These are phyloP conservation scores for Nephrotoma guestfalica DNA, from an alignment of 2,888 invertebrate genomes.

Conservation along the genomic window DNA sequence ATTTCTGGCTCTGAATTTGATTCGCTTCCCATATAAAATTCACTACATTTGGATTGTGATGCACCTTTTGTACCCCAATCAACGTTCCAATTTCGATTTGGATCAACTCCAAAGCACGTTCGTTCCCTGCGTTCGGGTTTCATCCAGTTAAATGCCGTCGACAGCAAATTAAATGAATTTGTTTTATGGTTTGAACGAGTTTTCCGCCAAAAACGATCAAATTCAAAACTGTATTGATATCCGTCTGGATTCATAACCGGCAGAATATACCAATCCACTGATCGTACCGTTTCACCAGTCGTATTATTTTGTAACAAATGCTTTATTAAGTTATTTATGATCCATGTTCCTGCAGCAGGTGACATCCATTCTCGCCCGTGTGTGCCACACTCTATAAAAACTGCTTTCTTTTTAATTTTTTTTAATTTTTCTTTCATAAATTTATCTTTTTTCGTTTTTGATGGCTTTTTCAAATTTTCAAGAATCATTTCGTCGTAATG, in stretches of 20 bases:
- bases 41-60: conserved; percentile 58
- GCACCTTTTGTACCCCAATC: conserved; percentile 57
- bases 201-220: conserved; percentile 66
- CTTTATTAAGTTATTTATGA: conserved; percentile 32
- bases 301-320: neutral
- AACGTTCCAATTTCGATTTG: conserved; percentile 63
- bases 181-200: conserved; percentile 44
- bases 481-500: conserved; percentile 26
- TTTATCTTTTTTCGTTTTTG: conserved; percentile 18
- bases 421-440: conserved; percentile 23
- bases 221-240: conserved; percentile 57
- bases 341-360: conserved; percentile 60
- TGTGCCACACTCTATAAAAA: conserved; percentile 69
- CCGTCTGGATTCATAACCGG: conserved; percentile 66
- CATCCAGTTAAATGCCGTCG: neutral
- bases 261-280: conserved; percentile 59
- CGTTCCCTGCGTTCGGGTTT: neutral
- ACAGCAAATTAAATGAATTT: neutral
- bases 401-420: conserved; percentile 48
- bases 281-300: conserved; percentile 35
- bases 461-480: conserved; percentile 16
- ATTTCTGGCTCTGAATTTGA: conserved; percentile 71
- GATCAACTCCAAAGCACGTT: conserved; percentile 55
- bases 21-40: conserved; percentile 54
- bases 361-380: conserved; percentile 71